Evolutionary conservation across 1,140 invertebrate genomes (phyloP).

Genomic region (Panagrolaimus sp.): DNA sequence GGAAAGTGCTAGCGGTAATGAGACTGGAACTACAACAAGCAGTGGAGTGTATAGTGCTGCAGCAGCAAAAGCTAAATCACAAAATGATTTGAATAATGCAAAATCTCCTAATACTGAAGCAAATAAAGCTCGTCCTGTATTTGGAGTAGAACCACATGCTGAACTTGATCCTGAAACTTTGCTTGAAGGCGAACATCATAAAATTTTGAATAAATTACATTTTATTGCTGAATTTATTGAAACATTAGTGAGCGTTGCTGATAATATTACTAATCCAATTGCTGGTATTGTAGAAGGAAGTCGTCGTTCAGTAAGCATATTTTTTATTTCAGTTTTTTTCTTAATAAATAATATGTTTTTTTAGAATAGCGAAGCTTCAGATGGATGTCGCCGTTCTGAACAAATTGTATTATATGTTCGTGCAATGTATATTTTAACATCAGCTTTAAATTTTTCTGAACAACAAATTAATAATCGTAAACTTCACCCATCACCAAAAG

Average conservation of each 20-base stretch:
- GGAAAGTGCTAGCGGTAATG: constrained; percentile 39
- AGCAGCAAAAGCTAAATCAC: not conserved
- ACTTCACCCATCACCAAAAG: constrained; percentile 79
- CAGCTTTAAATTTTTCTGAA: constrained; percentile 80
- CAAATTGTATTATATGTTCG: constrained; percentile 82
- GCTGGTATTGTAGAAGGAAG: constrained; percentile 45
- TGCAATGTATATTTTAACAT: constrained; percentile 82
- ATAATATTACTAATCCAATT: constrained; percentile 68
- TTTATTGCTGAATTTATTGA: constrained; percentile 84
- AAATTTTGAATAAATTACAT: constrained; percentile 82
- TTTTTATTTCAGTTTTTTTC: too few species aligned
- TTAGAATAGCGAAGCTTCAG: constrained; percentile 29
- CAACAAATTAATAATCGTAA: constrained; percentile 65
- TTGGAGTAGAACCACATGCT: constrained; percentile 61
- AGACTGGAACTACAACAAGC: constrained; percentile 30
- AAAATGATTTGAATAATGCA: constrained; percentile 1
- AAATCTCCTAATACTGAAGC: not conserved
- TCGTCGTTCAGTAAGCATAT: constrained; percentile 36
- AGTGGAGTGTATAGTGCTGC: constrained; percentile 23
- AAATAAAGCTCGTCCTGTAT: not conserved
- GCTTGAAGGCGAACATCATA: constrained; percentile 84
- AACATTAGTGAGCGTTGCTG: constrained; percentile 76
- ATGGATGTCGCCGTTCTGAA: constrained; percentile 68
- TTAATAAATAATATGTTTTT: too few species aligned
- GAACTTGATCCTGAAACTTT: constrained; percentile 90